A percentile compares a stretch with the other conserved stretches of the same genome.
Conservation (phyloP, 2,888 invertebrate genomes). For the Ornithoptera priamus region DNA sequence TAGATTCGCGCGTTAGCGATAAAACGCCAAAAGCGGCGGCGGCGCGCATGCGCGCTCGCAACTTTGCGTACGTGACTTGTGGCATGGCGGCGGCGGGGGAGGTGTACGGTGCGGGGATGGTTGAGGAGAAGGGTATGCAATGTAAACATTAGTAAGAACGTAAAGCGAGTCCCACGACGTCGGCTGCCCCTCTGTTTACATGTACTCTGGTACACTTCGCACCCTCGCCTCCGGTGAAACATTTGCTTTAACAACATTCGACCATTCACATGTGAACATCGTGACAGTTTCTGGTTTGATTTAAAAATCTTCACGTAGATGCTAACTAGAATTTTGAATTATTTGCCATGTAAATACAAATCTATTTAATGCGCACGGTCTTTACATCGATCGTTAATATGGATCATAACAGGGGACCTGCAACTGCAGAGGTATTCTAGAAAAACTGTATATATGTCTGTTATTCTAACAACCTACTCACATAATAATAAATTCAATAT, state of each 20-base stretch:
- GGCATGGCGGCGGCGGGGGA: constrained; percentile 56
- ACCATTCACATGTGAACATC: too few relatives aligned
- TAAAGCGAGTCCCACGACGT: constrained; percentile 49
- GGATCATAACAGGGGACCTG: too few relatives aligned
- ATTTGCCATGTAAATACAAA: too few relatives aligned
- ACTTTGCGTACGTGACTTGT: constrained; percentile 72
- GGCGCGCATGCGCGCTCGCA: constrained; percentile 60
- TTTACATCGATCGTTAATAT: too few relatives aligned
- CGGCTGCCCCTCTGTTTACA: constrained; percentile 56
- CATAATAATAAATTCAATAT: too few relatives aligned
- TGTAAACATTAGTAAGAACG: constrained; percentile 56
- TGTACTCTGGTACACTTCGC: constrained; percentile 40
- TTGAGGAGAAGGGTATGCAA: constrained; percentile 26
- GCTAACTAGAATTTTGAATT: too few relatives aligned
- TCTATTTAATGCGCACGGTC: too few relatives aligned
- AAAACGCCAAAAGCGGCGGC: constrained; percentile 53
- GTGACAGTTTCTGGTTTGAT: too few relatives aligned
- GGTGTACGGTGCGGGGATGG: neutral
- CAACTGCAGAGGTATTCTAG: too few relatives aligned
- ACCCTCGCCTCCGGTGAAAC: constrained; percentile 7
- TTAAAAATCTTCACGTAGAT: too few relatives aligned
- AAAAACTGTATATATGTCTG: too few relatives aligned
- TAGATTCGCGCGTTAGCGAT: constrained; percentile 37
- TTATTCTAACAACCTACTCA: too few relatives aligned
- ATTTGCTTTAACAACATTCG: neutral